These are phyloP conservation scores for Sphaerophoria taeniata DNA, from an alignment of 2,888 invertebrate genomes.

Conservation along the genomic window DNA sequence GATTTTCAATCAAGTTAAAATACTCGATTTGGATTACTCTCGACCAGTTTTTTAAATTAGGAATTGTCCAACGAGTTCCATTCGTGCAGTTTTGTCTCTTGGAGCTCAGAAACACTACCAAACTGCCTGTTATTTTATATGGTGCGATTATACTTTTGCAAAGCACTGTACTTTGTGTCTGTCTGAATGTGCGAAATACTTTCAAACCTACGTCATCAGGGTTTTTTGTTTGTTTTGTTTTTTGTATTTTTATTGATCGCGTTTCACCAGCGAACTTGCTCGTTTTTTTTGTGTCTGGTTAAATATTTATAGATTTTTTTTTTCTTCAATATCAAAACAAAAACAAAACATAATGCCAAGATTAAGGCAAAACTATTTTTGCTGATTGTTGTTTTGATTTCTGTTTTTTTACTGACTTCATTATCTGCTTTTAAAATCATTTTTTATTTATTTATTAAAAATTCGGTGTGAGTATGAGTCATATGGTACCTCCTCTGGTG, in stretches of 20 bases:
- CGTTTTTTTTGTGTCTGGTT: conserved; percentile 11
- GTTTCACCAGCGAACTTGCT: not conserved
- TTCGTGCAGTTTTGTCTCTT: too few relatives aligned
- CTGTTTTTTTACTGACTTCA: not conserved
- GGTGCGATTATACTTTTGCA: too few relatives aligned
- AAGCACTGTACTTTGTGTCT: too few relatives aligned
- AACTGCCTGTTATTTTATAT: not conserved
- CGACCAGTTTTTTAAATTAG: too few relatives aligned
- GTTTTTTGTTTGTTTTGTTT: conserved; percentile 2
- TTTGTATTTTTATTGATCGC: not conserved
- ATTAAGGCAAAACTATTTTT: conserved; percentile 33
- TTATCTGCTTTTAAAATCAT: not conserved
- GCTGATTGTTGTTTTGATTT: conserved; percentile 2
- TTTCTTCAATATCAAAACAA: not conserved
- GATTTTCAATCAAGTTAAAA: too few relatives aligned
- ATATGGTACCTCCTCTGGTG: not conserved
- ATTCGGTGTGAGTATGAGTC: conserved; percentile 34
- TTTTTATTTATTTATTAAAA: not conserved
- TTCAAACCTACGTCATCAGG: conserved; percentile 27
- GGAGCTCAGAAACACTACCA: too few relatives aligned
- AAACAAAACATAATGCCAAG: not conserved
- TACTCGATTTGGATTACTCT: too few relatives aligned
- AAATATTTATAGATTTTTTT: conserved; percentile 20
- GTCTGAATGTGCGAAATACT: conserved; percentile 13
- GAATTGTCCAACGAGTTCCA: too few relatives aligned